These are phyloP conservation scores for Whitmania pigra DNA, from an alignment of 1,140 invertebrate species.

Conservation along the genomic window DNA sequence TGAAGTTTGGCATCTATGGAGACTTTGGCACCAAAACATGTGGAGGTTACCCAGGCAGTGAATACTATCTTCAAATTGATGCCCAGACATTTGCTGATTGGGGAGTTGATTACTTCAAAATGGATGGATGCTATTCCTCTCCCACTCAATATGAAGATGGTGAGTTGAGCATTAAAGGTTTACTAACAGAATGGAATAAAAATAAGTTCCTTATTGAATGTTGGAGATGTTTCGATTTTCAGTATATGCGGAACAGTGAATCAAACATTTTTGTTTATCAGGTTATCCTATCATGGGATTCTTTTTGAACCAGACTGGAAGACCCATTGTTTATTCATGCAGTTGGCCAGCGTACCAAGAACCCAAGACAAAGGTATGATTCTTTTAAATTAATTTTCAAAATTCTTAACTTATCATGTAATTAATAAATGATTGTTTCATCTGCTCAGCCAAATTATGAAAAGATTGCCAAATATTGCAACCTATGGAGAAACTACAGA, in stretches of 20 bases:
- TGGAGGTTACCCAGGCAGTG: slow-evolving; percentile 76
- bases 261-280: slow-evolving; percentile 28
- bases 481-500: slow-evolving; percentile 89
- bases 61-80: slow-evolving; percentile 70
- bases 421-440: background rate
- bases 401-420: background rate
- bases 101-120: slow-evolving; percentile 89
- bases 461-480: slow-evolving; percentile 73
- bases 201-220: no score
- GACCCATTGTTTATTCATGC: slow-evolving; percentile 89
- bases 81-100: slow-evolving; percentile 82
- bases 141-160: slow-evolving; percentile 46
- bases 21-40: slow-evolving; percentile 91
- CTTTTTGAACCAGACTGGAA: slow-evolving; percentile 70
- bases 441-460: slow-evolving; percentile 65
- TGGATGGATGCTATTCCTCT: slow-evolving; percentile 85
- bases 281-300: slow-evolving; percentile 79
- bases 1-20: slow-evolving; percentile 94
- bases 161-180: background rate
- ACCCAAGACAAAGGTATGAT: background rate
- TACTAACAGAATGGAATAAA: no score
- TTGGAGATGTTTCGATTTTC: background rate
- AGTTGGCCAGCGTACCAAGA: slow-evolving; percentile 94
- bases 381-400: background rate
- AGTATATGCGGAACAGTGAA: background rate